Percentiles rank a stretch among this genome's conserved stretches.
Evolutionary conservation across 1,140 invertebrate genomes (phyloP).

Genomic region (Leptinotarsa defecta): DNA sequence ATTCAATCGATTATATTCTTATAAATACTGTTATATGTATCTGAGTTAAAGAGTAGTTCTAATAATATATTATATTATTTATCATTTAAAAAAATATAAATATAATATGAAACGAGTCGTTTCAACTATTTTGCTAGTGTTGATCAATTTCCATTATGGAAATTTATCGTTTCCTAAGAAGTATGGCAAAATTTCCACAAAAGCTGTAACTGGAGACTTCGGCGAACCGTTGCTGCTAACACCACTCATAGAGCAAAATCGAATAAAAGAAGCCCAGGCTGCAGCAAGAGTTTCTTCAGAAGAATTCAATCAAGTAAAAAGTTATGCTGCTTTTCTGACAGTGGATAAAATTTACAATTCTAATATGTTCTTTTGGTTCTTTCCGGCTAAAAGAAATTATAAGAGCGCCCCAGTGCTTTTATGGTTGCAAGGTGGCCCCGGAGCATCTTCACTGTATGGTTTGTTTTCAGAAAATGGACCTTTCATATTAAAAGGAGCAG

Average conservation of each 20-base stretch:
- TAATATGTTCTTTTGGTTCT: conserved; percentile 81
- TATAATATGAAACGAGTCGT: no score
- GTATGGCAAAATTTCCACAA: not conserved
- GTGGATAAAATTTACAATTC: conserved; percentile 68
- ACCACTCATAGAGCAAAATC: conserved; percentile 59
- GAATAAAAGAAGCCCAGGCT: conserved; percentile 53
- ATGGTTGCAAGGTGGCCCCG: conserved; percentile 79
- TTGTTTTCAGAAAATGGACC: conserved; percentile 75
- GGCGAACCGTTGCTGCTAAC: conserved; percentile 59
- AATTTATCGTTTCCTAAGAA: conserved; percentile 1
- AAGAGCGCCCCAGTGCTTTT: conserved; percentile 66
- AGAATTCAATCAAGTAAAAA: conserved; percentile 42
- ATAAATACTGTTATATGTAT: no score
- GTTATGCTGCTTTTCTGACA: conserved; percentile 73
- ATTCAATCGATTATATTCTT: no score
- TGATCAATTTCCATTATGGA: not conserved
- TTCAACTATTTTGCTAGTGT: not conserved
- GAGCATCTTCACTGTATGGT: conserved; percentile 70
- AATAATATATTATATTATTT: no score
- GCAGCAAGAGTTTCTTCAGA: conserved; percentile 28
- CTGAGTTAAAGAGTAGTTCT: no score
- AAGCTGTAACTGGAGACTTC: conserved; percentile 9
- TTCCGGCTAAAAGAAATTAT: conserved; percentile 62
- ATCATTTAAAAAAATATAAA: no score
- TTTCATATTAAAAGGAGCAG: conserved; percentile 57